Evolutionary conservation across 1,140 invertebrate species (phyloP).

Genomic region (Drosophila punjabiensis): DNA sequence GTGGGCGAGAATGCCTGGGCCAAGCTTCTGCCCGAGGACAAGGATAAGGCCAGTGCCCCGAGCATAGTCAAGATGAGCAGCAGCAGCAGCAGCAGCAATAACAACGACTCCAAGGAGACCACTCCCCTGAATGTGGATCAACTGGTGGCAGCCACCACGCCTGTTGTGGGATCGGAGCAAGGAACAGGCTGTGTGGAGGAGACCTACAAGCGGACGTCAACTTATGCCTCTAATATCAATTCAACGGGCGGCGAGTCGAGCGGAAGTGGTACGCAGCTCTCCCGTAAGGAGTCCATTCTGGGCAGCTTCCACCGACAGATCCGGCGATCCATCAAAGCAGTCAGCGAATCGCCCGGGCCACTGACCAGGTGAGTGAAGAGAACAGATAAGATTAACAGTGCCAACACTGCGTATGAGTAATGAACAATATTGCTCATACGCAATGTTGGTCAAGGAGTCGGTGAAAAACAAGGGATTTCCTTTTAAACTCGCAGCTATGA

Average conservation of each 20-base stretch:
- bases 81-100: slow-evolving; percentile 33
- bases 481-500: neutral
- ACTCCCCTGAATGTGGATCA: slow-evolving; percentile 59
- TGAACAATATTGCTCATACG: slow-evolving; percentile 45
- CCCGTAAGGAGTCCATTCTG: slow-evolving; percentile 85
- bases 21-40: slow-evolving; percentile 74
- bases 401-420: slow-evolving; percentile 14
- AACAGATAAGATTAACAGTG: neutral
- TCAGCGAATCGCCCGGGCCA: slow-evolving; percentile 83
- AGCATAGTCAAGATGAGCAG: slow-evolving; percentile 66
- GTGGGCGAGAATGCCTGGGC: slow-evolving; percentile 77
- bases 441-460: slow-evolving; percentile 12
- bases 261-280: slow-evolving; percentile 65
- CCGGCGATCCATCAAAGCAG: slow-evolving; percentile 86
- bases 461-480: slow-evolving; percentile 4
- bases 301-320: slow-evolving; percentile 86
- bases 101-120: slow-evolving; percentile 45
- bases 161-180: slow-evolving; percentile 7
- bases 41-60: slow-evolving; percentile 39
- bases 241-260: slow-evolving; percentile 72
- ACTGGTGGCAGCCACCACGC: slow-evolving; percentile 25
- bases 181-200: slow-evolving; percentile 27
- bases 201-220: slow-evolving; percentile 64
- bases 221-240: slow-evolving; percentile 69
- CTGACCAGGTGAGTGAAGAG: slow-evolving; percentile 76